phyloP scores from a whole-genome alignment of 2,797 vertebrate species.

The Anguilla megastoma region DNA sequence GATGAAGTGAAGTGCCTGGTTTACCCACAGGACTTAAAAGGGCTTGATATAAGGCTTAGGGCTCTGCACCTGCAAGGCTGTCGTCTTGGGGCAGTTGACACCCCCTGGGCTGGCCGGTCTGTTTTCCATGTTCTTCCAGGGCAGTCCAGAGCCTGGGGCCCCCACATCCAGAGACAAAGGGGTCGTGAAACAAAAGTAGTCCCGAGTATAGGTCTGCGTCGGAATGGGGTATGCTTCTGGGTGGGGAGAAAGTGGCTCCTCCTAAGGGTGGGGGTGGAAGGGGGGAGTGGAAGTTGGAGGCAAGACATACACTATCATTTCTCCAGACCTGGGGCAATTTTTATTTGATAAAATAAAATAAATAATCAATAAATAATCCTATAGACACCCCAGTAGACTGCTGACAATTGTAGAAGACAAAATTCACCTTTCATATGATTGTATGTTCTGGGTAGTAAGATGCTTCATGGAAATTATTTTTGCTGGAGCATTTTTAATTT shows the following conservation, averaged over 20 bases:
- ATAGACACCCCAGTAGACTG: too few species aligned
- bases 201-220: constrained; percentile 92
- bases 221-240: constrained; percentile 97
- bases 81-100: constrained; percentile 74
- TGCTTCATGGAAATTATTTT: too few species aligned
- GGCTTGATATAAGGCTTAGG: not conserved
- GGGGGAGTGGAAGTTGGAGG: not conserved
- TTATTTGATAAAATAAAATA: not conserved
- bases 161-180: constrained; percentile 90
- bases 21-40: not conserved
- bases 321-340: not conserved
- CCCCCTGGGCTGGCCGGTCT: constrained; percentile 74
- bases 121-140: constrained; percentile 87
- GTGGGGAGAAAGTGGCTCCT: constrained; percentile 79
- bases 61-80: constrained; percentile 79
- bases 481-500: too few species aligned
- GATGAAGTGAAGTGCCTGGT: not conserved
- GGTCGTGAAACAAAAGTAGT: constrained; percentile 96
- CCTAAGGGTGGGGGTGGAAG: constrained; percentile 65
- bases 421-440: too few species aligned
- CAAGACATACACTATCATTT: not conserved
- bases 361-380: too few species aligned
- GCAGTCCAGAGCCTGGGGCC: constrained; percentile 70
- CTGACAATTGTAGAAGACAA: too few species aligned
- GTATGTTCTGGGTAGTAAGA: too few species aligned